Evolutionary conservation across 2,888 invertebrate genomes (phyloP).

Genomic region (Ptilodon capucinus): DNA sequence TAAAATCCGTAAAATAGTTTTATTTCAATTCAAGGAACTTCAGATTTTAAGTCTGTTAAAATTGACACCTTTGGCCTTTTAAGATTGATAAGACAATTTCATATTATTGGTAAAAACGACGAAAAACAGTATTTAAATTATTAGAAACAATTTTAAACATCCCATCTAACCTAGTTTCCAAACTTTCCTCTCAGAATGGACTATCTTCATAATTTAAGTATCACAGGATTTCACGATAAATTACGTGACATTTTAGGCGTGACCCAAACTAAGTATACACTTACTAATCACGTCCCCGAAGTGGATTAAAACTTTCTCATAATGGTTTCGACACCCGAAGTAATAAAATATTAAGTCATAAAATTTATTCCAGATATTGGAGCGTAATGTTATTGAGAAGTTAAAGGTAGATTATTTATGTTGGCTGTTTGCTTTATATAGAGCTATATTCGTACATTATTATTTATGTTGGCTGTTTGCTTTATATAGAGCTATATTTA

Average conservation of each 20-base stretch:
- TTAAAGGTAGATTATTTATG: not conserved
- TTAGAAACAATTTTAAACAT: not conserved
- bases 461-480: no score
- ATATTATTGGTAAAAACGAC: no score
- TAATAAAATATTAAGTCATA: conserved; percentile 32
- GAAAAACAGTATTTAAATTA: not conserved
- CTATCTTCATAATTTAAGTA: conserved; percentile 8
- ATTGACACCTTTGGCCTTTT: no score
- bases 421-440: not conserved
- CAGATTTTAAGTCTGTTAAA: no score
- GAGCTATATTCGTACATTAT: no score
- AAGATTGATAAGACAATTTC: no score
- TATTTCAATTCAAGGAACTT: no score
- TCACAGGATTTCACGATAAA: conserved; percentile 37
- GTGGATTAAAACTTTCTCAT: conserved; percentile 48
- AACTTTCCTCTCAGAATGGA: not conserved
- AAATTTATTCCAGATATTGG: conserved; percentile 9
- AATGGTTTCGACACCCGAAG: conserved; percentile 41
- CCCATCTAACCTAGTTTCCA: not conserved
- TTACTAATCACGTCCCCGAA: conserved; percentile 24
- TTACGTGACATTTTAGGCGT: conserved; percentile 37
- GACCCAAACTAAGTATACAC: conserved; percentile 32
- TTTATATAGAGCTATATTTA: no score
- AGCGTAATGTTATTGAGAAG: not conserved
- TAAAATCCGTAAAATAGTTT: no score